phyloP scores from a whole-genome alignment of 2,113 vertebrate genomes.

The Pagrus major region DNA sequence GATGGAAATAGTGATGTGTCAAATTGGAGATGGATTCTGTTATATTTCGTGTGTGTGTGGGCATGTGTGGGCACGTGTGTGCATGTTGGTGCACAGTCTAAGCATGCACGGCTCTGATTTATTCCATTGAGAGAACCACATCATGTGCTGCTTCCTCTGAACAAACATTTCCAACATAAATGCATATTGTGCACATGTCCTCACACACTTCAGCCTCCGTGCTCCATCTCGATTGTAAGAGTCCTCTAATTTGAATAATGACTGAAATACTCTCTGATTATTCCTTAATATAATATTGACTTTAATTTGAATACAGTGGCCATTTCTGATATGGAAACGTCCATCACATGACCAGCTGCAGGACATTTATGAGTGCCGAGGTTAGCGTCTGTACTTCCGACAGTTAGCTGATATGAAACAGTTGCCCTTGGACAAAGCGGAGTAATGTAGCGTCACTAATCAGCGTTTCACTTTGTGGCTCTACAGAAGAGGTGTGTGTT shows the following conservation, averaged over 20 bases:
- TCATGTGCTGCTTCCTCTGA: constrained; percentile 26
- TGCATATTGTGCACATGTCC: constrained; percentile 47
- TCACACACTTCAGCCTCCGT: constrained; percentile 39
- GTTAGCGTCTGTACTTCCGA: constrained; percentile 54
- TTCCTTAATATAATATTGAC: constrained; percentile 52
- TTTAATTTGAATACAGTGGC: constrained; percentile 49
- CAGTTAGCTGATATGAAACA: constrained; percentile 76
- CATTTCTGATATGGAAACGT: constrained; percentile 61
- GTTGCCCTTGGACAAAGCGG: constrained; percentile 79
- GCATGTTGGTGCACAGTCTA: background rate
- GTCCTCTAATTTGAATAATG: constrained; percentile 21
- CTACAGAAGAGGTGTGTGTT: constrained; percentile 68
- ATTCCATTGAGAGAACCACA: constrained; percentile 12
- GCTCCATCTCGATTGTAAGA: constrained; percentile 52
- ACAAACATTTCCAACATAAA: constrained; percentile 41
- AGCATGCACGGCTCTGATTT: background rate
- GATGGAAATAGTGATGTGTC: constrained; percentile 49
- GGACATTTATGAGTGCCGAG: constrained; percentile 60
- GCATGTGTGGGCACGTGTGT: background rate
- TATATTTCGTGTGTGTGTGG: background rate
- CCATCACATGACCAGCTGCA: constrained; percentile 62
- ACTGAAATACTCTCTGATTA: constrained; percentile 58
- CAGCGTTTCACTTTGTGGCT: constrained; percentile 73
- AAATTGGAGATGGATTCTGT: constrained; percentile 40
- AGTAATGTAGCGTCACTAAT: constrained; percentile 82